These are phyloP conservation scores for Bombyx mandarina DNA, from an alignment of 1,140 invertebrate genomes.

Conservation along the genomic window DNA sequence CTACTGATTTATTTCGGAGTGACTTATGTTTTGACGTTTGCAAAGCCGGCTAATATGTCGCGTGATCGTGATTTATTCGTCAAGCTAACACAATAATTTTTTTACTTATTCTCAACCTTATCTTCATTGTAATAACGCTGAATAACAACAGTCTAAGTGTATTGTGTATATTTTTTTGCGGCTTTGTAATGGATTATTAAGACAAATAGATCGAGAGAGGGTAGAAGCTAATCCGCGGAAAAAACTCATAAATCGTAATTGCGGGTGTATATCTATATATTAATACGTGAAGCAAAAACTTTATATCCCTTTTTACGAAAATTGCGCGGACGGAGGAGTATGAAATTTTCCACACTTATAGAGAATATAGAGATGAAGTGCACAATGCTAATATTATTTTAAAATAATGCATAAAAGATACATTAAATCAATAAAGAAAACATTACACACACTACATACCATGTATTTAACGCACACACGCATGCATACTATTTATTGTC, in stretches of 20 bases:
- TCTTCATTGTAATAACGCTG: neutral
- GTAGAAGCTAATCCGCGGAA: neutral
- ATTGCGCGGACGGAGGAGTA: no score
- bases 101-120: neutral
- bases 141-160: neutral
- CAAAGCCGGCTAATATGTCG: conserved; percentile 12
- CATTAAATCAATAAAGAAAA: no score
- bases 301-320: no score
- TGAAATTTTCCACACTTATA: no score
- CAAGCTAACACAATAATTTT: neutral
- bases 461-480: no score
- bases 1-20: conserved; percentile 12
- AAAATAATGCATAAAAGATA: no score
- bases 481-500: no score
- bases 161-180: neutral
- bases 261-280: neutral
- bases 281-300: no score
- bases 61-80: conserved; percentile 12
- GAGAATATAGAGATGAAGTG: no score
- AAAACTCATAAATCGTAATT: conserved; percentile 1
- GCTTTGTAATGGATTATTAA: neutral
- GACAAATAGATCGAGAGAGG: neutral
- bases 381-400: no score
- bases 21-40: conserved; percentile 18
- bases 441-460: no score